Conservation (phyloP, 2,113 vertebrate species). For the mouse (Mus musculus) region GRCm39 chr9:29021501-29022000, state of each 20-base stretch:
- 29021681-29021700: neutral
- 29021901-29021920: neutral
- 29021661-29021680: neutral
- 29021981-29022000: neutral
- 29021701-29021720: neutral
- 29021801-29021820: neutral
- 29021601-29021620: too few species aligned
- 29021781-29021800: fast-evolving
- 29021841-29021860: neutral
- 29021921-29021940: neutral
- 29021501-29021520: neutral
- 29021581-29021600: neutral
- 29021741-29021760: fast-evolving
- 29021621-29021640: neutral
- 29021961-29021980: neutral
- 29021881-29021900: neutral
- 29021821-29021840: neutral
- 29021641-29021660: neutral
- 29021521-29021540: neutral
- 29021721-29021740: neutral
- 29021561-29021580: too few species aligned
- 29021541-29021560: neutral
- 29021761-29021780: neutral
- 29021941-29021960: neutral
- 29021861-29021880: neutral